phyloP scores from a whole-genome alignment of 1,140 invertebrate genomes.

The Diabrotica undecimpunctata region DNA sequence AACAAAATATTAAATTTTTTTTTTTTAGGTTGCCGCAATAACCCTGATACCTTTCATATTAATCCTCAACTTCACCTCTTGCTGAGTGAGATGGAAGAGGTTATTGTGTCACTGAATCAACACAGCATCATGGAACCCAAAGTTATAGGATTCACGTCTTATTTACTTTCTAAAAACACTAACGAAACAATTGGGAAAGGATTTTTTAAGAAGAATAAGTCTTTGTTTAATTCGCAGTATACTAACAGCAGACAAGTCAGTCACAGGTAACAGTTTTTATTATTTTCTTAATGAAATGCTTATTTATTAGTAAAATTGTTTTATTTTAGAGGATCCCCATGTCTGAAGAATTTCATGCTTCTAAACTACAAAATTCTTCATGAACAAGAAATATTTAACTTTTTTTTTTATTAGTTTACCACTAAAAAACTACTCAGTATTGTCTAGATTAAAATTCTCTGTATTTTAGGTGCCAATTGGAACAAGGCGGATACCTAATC shows the following conservation, averaged over 20 bases:
- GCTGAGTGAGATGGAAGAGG: constrained; percentile 77
- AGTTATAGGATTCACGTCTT: constrained; percentile 90
- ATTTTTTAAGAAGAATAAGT: constrained; percentile 87
- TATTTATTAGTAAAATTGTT: too few relatives aligned
- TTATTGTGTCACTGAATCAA: constrained; percentile 84
- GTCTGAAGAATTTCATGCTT: too few relatives aligned
- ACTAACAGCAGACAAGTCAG: constrained; percentile 87
- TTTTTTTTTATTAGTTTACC: too few relatives aligned
- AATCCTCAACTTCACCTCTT: constrained; percentile 85
- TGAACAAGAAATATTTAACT: too few relatives aligned
- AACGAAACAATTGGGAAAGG: constrained; percentile 64
- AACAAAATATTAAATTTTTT: too few relatives aligned
- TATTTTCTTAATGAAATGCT: too few relatives aligned
- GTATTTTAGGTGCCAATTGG: constrained; percentile 67
- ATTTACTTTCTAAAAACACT: constrained; percentile 68
- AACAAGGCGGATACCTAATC: constrained; percentile 79
- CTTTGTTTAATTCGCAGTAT: constrained; percentile 85
- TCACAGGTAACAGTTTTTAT: constrained; percentile 30
- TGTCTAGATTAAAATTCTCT: too few relatives aligned
- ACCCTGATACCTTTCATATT: constrained; percentile 89
- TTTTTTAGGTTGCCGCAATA: constrained; percentile 80
- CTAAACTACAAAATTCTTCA: too few relatives aligned
- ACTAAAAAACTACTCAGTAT: too few relatives aligned
- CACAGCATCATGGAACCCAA: constrained; percentile 90
- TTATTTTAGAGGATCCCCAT: too few relatives aligned